A percentile compares a stretch with the other conserved stretches of the same genome.
Evolutionary conservation across 2,797 vertebrate genomes (phyloP).

Genomic region (Botia almorhae): DNA sequence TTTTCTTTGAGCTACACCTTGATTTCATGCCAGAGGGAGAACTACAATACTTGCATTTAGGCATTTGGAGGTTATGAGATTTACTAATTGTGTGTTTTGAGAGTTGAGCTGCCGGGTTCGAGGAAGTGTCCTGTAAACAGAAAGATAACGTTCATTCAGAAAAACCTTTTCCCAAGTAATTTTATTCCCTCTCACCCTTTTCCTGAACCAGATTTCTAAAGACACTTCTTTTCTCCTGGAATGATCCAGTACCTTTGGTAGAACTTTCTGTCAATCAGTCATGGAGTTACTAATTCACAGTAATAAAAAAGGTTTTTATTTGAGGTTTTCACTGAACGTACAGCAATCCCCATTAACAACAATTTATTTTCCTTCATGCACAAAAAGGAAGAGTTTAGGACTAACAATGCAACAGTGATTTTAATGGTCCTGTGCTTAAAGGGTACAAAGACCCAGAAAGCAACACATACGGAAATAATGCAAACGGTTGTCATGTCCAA

Average conservation of each 20-base stretch:
- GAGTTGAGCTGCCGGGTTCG: too few species aligned
- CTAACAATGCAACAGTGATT: constrained; percentile 64
- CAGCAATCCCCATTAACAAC: constrained; percentile 69
- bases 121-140: too few species aligned
- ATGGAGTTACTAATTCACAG: constrained; percentile 86
- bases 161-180: too few species aligned
- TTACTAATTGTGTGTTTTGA: too few species aligned
- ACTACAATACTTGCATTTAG: too few species aligned
- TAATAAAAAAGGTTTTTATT: constrained; percentile 82
- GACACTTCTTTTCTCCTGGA: constrained; percentile 76
- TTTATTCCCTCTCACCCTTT: too few species aligned
- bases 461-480: neutral
- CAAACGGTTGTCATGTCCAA: constrained; percentile 14
- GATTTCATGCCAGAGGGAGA: too few species aligned
- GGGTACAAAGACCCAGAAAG: constrained; percentile 16
- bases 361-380: constrained; percentile 76
- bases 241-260: constrained; percentile 82
- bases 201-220: too few species aligned
- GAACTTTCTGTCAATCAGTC: constrained; percentile 82
- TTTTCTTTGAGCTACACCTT: too few species aligned
- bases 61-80: too few species aligned
- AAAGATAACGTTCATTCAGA: too few species aligned
- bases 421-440: constrained; percentile 67
- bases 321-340: constrained; percentile 83
- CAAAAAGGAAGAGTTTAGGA: neutral